These are phyloP conservation scores for Paratilapia polleni DNA, from an alignment of 2,113 vertebrate genomes.

Conservation along the genomic window DNA sequence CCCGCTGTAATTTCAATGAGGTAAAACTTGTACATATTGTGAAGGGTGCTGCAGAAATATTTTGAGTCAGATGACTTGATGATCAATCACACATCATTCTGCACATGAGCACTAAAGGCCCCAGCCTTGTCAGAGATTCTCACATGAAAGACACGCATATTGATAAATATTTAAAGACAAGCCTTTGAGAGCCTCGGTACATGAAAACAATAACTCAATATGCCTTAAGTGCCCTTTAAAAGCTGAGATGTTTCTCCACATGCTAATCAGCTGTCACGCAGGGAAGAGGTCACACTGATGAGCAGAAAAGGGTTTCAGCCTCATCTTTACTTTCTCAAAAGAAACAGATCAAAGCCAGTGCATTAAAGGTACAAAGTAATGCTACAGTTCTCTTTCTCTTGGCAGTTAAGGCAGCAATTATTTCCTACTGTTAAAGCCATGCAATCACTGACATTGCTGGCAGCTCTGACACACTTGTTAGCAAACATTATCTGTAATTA, in stretches of 20 bases:
- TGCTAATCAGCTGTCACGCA: constrained; percentile 69
- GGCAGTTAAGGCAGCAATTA: constrained; percentile 31
- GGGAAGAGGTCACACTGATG: constrained; percentile 36
- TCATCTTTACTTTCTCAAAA: constrained; percentile 2
- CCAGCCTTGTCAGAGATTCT: constrained; percentile 30
- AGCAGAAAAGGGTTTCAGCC: constrained; percentile 34
- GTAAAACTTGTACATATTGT: constrained; percentile 32
- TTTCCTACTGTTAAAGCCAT: constrained; percentile 19
- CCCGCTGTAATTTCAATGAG: constrained; percentile 30
- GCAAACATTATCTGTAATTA: constrained; percentile 43
- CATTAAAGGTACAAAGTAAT: constrained; percentile 5
- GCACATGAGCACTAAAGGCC: constrained; percentile 33
- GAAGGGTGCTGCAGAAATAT: constrained; percentile 29
- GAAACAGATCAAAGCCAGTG: constrained; percentile 24
- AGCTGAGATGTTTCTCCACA: constrained; percentile 57
- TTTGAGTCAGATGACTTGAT: constrained; percentile 31
- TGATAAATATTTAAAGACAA: constrained; percentile 72
- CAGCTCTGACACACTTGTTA: constrained; percentile 34
- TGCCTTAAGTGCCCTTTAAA: constrained; percentile 40
- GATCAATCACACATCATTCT: constrained; percentile 57
- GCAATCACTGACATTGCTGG: constrained; percentile 10
- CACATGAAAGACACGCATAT: constrained; percentile 55
- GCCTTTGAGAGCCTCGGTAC: constrained; percentile 33
- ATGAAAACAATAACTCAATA: constrained; percentile 58
- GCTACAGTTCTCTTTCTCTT: neutral